Conservation (phyloP, 2,888 invertebrate genomes). For the Trissolcus brochymenae region DNA sequence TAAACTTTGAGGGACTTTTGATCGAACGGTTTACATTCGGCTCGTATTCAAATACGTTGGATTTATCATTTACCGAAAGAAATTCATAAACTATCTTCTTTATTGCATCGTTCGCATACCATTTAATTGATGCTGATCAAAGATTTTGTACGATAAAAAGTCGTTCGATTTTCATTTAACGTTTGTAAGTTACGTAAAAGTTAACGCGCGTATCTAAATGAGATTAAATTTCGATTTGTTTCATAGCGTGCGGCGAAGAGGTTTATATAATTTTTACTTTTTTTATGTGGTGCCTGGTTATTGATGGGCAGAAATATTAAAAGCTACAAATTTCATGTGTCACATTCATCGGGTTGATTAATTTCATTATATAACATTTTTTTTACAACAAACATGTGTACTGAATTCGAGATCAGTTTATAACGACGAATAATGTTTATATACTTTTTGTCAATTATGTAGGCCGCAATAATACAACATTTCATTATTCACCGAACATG, state of each 20-base stretch:
- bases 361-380: too few relatives aligned
- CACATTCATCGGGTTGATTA: too few relatives aligned
- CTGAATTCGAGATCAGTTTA: neutral
- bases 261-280: too few relatives aligned
- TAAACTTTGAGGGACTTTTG: constrained; percentile 16
- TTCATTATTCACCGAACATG: constrained; percentile 7
- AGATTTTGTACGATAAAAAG: constrained; percentile 26
- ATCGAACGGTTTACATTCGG: constrained; percentile 31
- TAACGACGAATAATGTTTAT: neutral
- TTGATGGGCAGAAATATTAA: too few relatives aligned
- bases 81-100: constrained; percentile 31
- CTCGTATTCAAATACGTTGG: constrained; percentile 32
- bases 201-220: constrained; percentile 4
- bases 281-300: too few relatives aligned
- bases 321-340: neutral
- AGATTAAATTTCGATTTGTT: too few relatives aligned
- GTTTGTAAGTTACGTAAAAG: constrained; percentile 5
- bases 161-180: constrained; percentile 13
- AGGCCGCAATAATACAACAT: constrained; percentile 7
- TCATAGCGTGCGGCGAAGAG: too few relatives aligned
- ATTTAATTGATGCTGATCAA: constrained; percentile 7
- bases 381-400: neutral
- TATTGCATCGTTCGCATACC: constrained; percentile 19
- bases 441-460: constrained; percentile 5
- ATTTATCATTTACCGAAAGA: constrained; percentile 17